Conservation (phyloP, 2,888 invertebrate genomes). For the Hyposoter dolosus region DNA sequence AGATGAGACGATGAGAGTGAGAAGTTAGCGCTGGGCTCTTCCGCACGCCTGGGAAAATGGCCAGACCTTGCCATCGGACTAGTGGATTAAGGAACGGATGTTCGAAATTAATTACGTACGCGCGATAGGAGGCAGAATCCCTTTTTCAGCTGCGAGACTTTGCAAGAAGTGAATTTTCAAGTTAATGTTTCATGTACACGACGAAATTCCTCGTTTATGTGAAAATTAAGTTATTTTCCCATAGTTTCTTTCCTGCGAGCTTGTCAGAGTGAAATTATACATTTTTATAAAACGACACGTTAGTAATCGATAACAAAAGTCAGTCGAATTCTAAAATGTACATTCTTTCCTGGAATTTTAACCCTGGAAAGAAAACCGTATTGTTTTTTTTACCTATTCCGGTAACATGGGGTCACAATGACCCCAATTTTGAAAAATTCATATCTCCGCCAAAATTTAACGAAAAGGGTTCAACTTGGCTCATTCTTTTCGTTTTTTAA, state of each 20-base stretch:
- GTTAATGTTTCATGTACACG: constrained; percentile 31
- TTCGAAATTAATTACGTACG: constrained; percentile 76
- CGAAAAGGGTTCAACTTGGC: too few relatives aligned
- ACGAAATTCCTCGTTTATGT: constrained; percentile 14
- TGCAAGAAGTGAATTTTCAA: constrained; percentile 47
- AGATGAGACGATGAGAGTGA: constrained; percentile 39
- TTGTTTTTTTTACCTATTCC: too few relatives aligned
- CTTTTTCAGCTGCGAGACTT: constrained; percentile 32
- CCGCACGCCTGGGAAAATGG: constrained; percentile 76
- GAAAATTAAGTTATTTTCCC: not conserved
- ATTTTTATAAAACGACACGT: not conserved
- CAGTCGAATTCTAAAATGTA: too few relatives aligned
- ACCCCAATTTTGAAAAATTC: too few relatives aligned
- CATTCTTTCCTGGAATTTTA: too few relatives aligned
- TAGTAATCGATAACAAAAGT: not conserved
- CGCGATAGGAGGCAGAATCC: constrained; percentile 60
- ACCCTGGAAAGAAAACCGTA: too few relatives aligned
- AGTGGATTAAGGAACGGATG: constrained; percentile 72
- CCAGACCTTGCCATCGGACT: constrained; percentile 65
- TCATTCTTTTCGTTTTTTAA: too few relatives aligned
- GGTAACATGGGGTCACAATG: too few relatives aligned
- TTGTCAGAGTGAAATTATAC: not conserved
- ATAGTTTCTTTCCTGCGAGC: not conserved
- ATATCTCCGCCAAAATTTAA: too few relatives aligned
- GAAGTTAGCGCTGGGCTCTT: constrained; percentile 52